phyloP scores from a whole-genome alignment of 2,113 vertebrate species.

The Microcebus tavaratra region DNA sequence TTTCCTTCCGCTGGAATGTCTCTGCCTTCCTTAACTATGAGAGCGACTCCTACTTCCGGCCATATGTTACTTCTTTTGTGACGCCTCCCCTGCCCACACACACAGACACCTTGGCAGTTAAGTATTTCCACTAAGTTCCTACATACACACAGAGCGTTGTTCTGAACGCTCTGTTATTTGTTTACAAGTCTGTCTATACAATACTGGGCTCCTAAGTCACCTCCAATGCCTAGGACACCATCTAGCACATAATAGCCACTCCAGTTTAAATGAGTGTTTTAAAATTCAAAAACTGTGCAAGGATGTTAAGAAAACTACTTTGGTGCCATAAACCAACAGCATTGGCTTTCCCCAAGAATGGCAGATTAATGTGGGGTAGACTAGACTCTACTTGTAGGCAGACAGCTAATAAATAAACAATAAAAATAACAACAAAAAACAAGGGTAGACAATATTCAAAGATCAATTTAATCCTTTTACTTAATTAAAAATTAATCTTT shows the following conservation, averaged over 20 bases:
- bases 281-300: not conserved
- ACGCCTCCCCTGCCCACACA: not conserved
- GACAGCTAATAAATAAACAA: not conserved
- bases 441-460: not conserved
- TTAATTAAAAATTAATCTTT: not conserved
- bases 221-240: not conserved
- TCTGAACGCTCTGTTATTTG: not conserved
- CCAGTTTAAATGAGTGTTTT: not conserved
- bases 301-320: not conserved
- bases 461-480: not conserved
- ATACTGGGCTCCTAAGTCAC: not conserved
- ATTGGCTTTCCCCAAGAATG: not conserved
- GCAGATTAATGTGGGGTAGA: not conserved
- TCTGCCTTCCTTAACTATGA: not conserved
- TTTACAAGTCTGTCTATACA: not conserved
- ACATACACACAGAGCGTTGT: not conserved
- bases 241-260: not conserved
- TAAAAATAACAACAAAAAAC: not conserved
- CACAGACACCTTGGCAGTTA: not conserved
- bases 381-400: not conserved
- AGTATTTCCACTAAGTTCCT: not conserved
- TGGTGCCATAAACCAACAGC: not conserved
- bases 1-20: not conserved
- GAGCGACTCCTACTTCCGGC: not conserved
- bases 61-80: not conserved